These are phyloP conservation scores for Neogobius melanostomus DNA, from an alignment of 2,113 vertebrate species.

Conservation along the genomic window DNA sequence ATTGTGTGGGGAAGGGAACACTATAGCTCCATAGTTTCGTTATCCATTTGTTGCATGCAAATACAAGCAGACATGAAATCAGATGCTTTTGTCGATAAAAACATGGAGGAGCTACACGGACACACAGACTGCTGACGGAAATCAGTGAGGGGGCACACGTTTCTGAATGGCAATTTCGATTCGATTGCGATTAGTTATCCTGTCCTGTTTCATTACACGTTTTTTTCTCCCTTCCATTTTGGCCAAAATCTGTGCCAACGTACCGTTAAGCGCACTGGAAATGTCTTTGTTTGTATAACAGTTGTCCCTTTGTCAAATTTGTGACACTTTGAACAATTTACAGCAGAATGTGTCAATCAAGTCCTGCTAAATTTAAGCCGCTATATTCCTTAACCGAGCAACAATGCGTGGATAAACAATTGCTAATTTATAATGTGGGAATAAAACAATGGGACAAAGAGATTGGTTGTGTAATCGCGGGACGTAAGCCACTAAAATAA, in stretches of 20 bases:
- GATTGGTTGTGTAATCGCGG: background rate
- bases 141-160: too few species aligned
- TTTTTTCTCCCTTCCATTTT: background rate
- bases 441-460: background rate
- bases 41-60: slow-evolving; percentile 2
- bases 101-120: too few species aligned
- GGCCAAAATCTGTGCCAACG: background rate
- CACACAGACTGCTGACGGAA: too few species aligned
- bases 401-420: slow-evolving; percentile 1
- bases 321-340: background rate
- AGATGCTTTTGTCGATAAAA: background rate
- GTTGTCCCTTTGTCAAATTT: background rate
- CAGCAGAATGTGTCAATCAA: slow-evolving; percentile 1
- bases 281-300: background rate
- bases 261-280: background rate
- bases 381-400: background rate
- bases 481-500: background rate
- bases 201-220: background rate
- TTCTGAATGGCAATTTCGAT: too few species aligned
- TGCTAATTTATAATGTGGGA: background rate
- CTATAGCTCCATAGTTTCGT: background rate
- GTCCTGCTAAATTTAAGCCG: background rate
- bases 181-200: background rate
- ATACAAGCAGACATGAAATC: background rate
- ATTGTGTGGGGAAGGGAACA: background rate